These are phyloP conservation scores for Lordiphosa fenestrarum DNA, from an alignment of 2,888 invertebrate genomes.

Conservation along the genomic window DNA sequence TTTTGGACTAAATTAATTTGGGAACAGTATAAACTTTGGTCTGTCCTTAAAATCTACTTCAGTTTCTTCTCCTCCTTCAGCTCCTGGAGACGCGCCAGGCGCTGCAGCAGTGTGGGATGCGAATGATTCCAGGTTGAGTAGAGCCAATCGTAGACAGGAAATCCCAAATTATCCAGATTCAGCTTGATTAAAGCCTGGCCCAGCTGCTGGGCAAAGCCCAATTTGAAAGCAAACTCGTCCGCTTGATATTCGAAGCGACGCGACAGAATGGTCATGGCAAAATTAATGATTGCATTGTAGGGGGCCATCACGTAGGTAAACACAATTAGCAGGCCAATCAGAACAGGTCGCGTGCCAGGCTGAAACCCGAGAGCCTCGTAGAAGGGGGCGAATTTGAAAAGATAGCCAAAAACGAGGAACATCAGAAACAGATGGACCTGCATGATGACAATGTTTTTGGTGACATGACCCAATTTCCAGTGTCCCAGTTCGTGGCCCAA, in stretches of 20 bases:
- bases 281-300: slow-evolving; percentile 93
- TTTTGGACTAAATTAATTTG: slow-evolving; percentile 18
- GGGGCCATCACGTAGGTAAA: slow-evolving; percentile 95
- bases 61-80: slow-evolving; percentile 41
- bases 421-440: slow-evolving; percentile 87
- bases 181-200: slow-evolving; percentile 94
- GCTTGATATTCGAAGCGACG: slow-evolving; percentile 97
- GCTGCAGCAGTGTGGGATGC: slow-evolving; percentile 97
- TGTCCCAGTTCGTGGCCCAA: slow-evolving; percentile 98
- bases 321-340: slow-evolving; percentile 95
- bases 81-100: slow-evolving; percentile 83
- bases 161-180: slow-evolving; percentile 96
- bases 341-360: slow-evolving; percentile 87
- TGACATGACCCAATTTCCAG: slow-evolving; percentile 95
- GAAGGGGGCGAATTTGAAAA: slow-evolving; percentile 86
- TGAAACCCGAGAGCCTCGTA: slow-evolving; percentile 95
- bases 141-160: slow-evolving; percentile 95
- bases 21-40: slow-evolving; percentile 56
- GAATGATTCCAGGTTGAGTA: slow-evolving; percentile 98
- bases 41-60: slow-evolving; percentile 34
- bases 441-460: slow-evolving; percentile 90
- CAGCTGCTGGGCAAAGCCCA: slow-evolving; percentile 89
- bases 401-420: slow-evolving; percentile 84
- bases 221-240: slow-evolving; percentile 92
- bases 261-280: slow-evolving; percentile 90